phyloP scores from a whole-genome alignment of 2,113 vertebrate genomes.

The Girardinichthys multiradiatus region DNA sequence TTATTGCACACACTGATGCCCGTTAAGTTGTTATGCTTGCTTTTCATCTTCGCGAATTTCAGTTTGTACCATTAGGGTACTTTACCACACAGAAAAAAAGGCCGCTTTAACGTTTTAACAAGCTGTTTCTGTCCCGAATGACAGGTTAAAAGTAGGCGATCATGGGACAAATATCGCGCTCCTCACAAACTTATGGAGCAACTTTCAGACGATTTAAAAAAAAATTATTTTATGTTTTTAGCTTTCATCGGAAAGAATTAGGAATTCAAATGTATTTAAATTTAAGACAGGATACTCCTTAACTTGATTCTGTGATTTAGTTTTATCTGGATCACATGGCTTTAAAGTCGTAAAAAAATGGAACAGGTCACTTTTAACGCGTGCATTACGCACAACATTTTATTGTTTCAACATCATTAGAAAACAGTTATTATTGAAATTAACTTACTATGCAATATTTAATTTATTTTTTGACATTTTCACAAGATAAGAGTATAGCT shows the following conservation, averaged over 20 bases:
- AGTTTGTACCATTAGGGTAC: no score
- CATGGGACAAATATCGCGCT: constrained; percentile 34
- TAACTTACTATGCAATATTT: not conserved
- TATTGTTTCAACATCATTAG: constrained; percentile 4
- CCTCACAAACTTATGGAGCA: constrained; percentile 53
- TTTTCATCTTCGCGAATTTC: constrained; percentile 13
- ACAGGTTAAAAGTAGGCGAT: constrained; percentile 39
- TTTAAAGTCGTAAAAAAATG: not conserved
- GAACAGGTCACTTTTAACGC: constrained; percentile 42
- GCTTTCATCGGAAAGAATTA: not conserved
- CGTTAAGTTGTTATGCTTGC: constrained; percentile 54
- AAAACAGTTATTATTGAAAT: not conserved
- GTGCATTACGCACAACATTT: constrained; percentile 18
- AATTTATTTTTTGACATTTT: not conserved
- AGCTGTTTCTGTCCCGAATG: not conserved
- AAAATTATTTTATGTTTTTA: constrained; percentile 24
- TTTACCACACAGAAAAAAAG: not conserved
- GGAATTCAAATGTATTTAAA: not conserved
- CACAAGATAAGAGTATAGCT: not conserved
- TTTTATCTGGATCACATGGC: not conserved
- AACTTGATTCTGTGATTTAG: not conserved
- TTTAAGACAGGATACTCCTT: not conserved
- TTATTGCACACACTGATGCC: constrained; percentile 53
- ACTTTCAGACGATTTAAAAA: constrained; percentile 46
- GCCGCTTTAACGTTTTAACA: no score